Conservation (phyloP, 2,113 vertebrate genomes). For the Struthio camelus region DNA sequence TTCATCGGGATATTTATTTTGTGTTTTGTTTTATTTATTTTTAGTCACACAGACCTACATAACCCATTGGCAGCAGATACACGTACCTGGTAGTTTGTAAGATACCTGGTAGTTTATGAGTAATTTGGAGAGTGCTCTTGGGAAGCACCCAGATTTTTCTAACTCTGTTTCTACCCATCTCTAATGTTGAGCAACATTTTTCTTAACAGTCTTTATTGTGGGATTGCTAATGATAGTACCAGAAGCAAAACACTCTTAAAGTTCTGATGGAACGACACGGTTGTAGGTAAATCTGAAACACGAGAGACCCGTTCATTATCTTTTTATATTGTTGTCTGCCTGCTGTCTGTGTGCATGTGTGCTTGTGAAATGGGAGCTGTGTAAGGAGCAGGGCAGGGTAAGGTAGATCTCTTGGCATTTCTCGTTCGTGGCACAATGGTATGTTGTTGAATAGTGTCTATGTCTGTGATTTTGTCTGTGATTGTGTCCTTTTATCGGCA, state of each 20-base stretch:
- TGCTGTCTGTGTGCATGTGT: conserved; percentile 73
- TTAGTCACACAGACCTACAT: neutral
- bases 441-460: conserved; percentile 65
- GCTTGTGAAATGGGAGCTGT: conserved; percentile 51
- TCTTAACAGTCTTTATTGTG: conserved; percentile 73
- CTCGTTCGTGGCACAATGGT: conserved; percentile 61
- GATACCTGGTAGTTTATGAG: neutral
- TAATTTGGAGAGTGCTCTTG: conserved; percentile 46
- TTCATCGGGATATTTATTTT: neutral
- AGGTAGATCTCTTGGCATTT: conserved; percentile 35
- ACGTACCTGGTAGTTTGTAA: neutral
- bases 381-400: conserved; percentile 25
- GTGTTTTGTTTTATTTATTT: neutral
- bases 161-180: conserved; percentile 46
- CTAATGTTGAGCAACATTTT: conserved; percentile 75
- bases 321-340: conserved; percentile 63
- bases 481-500: conserved; percentile 35
- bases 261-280: conserved; percentile 72
- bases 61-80: neutral
- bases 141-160: conserved; percentile 47
- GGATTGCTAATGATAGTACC: conserved; percentile 72
- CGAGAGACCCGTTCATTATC: conserved; percentile 69
- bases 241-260: conserved; percentile 74
- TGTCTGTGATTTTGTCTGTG: conserved; percentile 65
- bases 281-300: conserved; percentile 73